Evolutionary conservation across 2,888 invertebrate species (phyloP), one percentile per base, ranked within the genome.

Genomic region (Agrypnus murinus): DNA sequence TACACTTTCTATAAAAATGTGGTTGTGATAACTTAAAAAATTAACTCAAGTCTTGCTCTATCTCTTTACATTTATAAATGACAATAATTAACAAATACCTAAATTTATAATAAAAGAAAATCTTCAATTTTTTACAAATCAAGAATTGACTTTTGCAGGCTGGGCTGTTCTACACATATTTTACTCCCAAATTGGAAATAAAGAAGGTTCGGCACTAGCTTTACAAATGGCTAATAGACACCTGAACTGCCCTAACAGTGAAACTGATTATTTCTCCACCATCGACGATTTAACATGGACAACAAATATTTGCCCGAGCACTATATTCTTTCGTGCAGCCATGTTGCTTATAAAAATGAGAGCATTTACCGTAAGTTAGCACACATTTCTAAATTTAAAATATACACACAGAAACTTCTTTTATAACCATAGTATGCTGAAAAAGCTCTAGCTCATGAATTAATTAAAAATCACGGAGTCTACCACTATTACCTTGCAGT

Each of bases 121-220:
- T n/a, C n/a, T n/a, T n/a, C n/a, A n/a, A n/a, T n/a, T n/a, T n/a
- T n/a, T n/a, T 7, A 45, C 25, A 34, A 45, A 45, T 14, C 8
- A 45, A 45, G n/a, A 45, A 12, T 12, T 45, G n/a, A n/a, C 45
- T 45, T 9, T 40, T 25, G 0, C 17, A 78, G 81, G 80, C 32
- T 86, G 86, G 85, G 81, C 80, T 6, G 73, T 81, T 6, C 74
- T 85, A 7, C 82, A 83, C 63, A 46, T 84, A 45, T 84, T 83
- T 74, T 84, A 85, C 69, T 70, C 79, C 65, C 77, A 79, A 65
- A 75, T 69, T n/a, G 74, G 77, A 1, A 81, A 81, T 62, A 55
- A 59, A 14, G 82, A 81, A 71, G 84, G 84, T 8, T 81, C 81
- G 75, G 84, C 83, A 63, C 75, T 81, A 57, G 78, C 81, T 1